Percentiles rank a stretch among this genome's conserved stretches.
phyloP scores from a whole-genome alignment of 2,113 vertebrate species.

The Typhlomys cinereus region DNA sequence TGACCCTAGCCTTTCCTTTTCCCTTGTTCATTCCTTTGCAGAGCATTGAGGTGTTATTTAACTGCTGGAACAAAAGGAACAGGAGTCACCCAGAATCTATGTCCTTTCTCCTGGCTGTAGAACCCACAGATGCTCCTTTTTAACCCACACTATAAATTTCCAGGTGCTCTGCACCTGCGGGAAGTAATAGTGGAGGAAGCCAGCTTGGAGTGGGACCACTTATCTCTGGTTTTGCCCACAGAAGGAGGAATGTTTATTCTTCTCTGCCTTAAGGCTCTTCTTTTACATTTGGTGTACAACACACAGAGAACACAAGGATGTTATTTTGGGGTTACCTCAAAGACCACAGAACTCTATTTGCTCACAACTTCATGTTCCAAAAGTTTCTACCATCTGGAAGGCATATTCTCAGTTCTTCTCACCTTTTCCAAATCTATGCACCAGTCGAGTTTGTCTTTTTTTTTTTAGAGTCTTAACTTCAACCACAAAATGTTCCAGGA shows the following conservation, averaged over 20 bases:
- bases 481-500: conserved; percentile 71
- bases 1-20: background rate
- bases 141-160: background rate
- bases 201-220: background rate
- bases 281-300: conserved; percentile 28
- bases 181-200: background rate
- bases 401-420: conserved; percentile 51
- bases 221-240: background rate
- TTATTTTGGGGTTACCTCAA: conserved; percentile 42
- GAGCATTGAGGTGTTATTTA: background rate
- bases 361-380: background rate
- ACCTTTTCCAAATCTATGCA: conserved; percentile 61
- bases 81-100: fast-evolving
- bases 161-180: background rate
- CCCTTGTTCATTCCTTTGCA: background rate
- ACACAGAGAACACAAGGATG: background rate
- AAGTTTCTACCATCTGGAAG: conserved; percentile 53
- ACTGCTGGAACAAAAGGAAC: background rate
- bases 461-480: conserved; percentile 30
- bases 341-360: conserved; percentile 38
- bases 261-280: background rate
- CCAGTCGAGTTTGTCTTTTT: background rate
- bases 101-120: background rate
- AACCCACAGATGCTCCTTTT: background rate
- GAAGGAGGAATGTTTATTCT: background rate